These are phyloP conservation scores for Drosophila engyochracea DNA, from an alignment of 2,888 invertebrate genomes.

Conservation along the genomic window DNA sequence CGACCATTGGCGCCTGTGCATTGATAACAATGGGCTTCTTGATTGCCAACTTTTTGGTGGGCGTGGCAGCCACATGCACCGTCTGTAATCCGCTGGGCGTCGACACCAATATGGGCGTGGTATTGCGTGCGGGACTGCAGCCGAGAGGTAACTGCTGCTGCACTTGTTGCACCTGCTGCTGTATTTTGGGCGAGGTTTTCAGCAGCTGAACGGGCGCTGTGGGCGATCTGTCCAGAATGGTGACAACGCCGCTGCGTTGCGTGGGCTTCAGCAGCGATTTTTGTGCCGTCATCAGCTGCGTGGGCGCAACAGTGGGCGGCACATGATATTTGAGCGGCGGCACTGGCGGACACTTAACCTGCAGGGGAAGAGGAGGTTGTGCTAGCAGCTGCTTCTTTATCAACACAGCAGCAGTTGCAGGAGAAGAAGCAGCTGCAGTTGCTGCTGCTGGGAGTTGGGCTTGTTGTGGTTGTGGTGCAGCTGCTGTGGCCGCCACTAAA, in stretches of 20 bases:
- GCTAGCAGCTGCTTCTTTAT: conserved; percentile 54
- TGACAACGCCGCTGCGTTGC: conserved; percentile 52
- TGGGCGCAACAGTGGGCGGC: conserved; percentile 50
- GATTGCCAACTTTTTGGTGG: conserved; percentile 75
- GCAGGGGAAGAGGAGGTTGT: conserved; percentile 41
- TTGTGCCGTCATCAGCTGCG: conserved; percentile 49
- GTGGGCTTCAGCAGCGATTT: conserved; percentile 76
- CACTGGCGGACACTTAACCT: conserved; percentile 76
- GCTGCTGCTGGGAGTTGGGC: conserved; percentile 9
- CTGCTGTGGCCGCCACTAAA: conserved; percentile 70
- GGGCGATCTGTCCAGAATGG: conserved; percentile 44
- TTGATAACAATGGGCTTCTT: conserved; percentile 82
- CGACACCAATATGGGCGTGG: conserved; percentile 83
- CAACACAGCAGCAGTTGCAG: conserved; percentile 18
- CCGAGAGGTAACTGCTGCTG: conserved; percentile 14
- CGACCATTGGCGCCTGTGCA: conserved; percentile 22
- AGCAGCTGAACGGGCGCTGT: conserved; percentile 31
- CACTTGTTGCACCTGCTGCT: conserved; percentile 18
- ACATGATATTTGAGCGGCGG: conserved; percentile 82
- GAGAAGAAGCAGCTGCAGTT: conserved; percentile 14
- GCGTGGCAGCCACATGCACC: conserved; percentile 82
- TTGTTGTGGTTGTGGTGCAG: conserved; percentile 33
- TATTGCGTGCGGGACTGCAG: conserved; percentile 54
- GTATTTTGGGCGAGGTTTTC: conserved; percentile 36
- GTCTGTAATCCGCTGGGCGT: conserved; percentile 84